These are phyloP conservation scores for Crocidura indochinensis DNA, from an alignment of 2,797 vertebrate genomes.

Conservation along the genomic window DNA sequence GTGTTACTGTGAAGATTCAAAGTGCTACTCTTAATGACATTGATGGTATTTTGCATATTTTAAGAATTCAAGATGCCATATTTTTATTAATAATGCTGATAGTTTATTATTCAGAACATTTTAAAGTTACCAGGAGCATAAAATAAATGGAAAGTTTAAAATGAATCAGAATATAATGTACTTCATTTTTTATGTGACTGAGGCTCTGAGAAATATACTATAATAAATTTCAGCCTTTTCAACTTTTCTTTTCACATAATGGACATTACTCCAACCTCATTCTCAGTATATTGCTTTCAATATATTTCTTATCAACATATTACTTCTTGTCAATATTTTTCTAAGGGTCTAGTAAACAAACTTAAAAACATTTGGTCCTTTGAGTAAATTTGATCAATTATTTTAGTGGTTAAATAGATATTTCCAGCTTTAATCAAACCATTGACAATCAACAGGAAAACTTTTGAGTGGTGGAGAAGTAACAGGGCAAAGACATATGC, in stretches of 20 bases:
- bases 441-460: not conserved
- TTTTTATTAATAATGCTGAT: slow-evolving; percentile 18
- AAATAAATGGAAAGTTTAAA: not conserved
- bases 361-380: not conserved
- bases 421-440: slow-evolving; percentile 16
- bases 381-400: not conserved
- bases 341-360: not conserved
- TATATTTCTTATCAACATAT: not conserved
- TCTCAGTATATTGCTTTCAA: not conserved
- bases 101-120: not conserved
- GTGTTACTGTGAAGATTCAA: not conserved
- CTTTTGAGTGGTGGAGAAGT: slow-evolving; percentile 4
- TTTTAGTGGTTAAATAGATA: not conserved
- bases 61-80: not conserved
- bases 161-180: not conserved
- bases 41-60: not conserved
- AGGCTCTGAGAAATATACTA: not conserved
- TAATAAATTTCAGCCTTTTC: not conserved
- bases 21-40: not conserved
- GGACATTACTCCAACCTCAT: not conserved
- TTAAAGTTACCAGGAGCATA: not conserved
- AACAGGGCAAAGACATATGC: not conserved
- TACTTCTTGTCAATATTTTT: not conserved
- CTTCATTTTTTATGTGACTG: not conserved
- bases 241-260: not conserved